Conservation (phyloP, 53 echinoderm and acorn worm species). For the Echinarachnius parma region DNA sequence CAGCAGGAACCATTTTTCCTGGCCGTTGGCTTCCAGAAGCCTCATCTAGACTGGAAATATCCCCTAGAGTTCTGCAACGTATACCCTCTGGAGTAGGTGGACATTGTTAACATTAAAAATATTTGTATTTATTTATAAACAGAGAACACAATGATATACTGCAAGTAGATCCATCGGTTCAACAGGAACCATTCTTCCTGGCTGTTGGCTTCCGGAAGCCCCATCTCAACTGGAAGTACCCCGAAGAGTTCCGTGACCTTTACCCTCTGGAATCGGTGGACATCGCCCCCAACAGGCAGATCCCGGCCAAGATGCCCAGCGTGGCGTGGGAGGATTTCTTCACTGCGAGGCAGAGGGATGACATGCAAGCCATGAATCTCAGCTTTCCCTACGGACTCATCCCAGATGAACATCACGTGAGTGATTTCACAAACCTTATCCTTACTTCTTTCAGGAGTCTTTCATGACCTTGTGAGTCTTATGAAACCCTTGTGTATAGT, state of each 20-base stretch:
- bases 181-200: slow-evolving; percentile 82
- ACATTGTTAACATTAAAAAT: too few species aligned
- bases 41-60: slow-evolving; percentile 75
- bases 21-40: slow-evolving; percentile 73
- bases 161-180: too few species aligned
- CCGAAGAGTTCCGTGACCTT: slow-evolving; percentile 58
- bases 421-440: too few species aligned
- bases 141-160: too few species aligned
- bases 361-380: slow-evolving; percentile 54
- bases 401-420: slow-evolving; percentile 73
- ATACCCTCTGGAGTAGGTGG: slow-evolving; percentile 62
- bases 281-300: slow-evolving; percentile 55
- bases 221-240: slow-evolving; percentile 80
- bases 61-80: slow-evolving; percentile 63
- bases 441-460: too few species aligned
- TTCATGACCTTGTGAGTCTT: too few species aligned
- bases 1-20: slow-evolving; percentile 56
- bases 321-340: slow-evolving; percentile 69
- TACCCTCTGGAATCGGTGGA: slow-evolving; percentile 63
- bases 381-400: slow-evolving; percentile 79
- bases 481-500: too few species aligned
- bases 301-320: slow-evolving; percentile 46
- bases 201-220: slow-evolving; percentile 87
- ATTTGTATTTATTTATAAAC: too few species aligned
- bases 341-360: slow-evolving; percentile 60